A percentile compares a stretch with the other conserved stretches of the same genome.
Conservation (phyloP, 2,888 invertebrate genomes). For the Ypsolopha scabrella region DNA sequence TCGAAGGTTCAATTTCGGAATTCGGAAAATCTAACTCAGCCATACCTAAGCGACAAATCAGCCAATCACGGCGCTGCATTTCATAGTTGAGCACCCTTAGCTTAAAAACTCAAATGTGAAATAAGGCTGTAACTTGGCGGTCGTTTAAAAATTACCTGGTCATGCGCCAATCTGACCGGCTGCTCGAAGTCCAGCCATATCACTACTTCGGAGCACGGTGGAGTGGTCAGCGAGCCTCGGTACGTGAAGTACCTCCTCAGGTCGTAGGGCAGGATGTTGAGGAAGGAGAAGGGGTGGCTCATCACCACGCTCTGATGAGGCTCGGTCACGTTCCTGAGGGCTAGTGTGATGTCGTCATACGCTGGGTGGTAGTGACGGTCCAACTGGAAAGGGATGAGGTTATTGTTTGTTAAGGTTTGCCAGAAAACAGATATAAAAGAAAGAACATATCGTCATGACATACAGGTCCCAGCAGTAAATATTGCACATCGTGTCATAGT, state of each 20-base stretch:
- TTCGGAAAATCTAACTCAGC: too few relatives aligned
- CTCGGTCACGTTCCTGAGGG: constrained; percentile 65
- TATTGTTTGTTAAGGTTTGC: neutral
- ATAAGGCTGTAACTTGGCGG: too few relatives aligned
- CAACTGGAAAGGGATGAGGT: constrained; percentile 28
- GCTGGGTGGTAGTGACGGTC: constrained; percentile 63
- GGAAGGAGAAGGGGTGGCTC: constrained; percentile 59
- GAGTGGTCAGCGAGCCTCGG: constrained; percentile 87
- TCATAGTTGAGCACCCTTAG: too few relatives aligned
- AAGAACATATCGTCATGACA: neutral
- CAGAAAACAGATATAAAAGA: neutral
- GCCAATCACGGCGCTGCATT: too few relatives aligned
- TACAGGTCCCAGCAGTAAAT: too few relatives aligned
- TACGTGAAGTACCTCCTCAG: constrained; percentile 83
- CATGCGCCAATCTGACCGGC: constrained; percentile 75
- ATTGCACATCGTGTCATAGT: too few relatives aligned
- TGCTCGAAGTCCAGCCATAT: constrained; percentile 87
- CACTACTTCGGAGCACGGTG: constrained; percentile 87
- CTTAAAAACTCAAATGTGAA: too few relatives aligned
- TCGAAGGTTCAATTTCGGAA: too few relatives aligned
- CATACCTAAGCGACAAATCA: too few relatives aligned
- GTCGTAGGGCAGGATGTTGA: constrained; percentile 65
- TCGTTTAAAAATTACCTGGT: constrained; percentile 69
- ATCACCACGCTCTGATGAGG: constrained; percentile 63
- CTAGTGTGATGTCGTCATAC: constrained; percentile 70